Conservation (phyloP, 2,113 vertebrate species). For the Phainopepla nitens region DNA sequence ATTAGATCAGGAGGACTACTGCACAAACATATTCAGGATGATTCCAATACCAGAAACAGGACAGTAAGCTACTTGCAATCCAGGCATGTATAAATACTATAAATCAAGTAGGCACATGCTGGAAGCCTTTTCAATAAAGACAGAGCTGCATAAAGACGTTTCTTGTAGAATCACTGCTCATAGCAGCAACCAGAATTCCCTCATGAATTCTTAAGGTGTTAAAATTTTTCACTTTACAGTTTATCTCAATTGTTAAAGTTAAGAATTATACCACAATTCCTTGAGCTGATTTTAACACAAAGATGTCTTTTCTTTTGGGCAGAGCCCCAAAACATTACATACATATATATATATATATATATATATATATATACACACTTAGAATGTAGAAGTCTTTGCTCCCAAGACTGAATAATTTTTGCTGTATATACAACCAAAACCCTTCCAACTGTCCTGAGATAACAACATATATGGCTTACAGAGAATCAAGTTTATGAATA, state of each 20-base stretch:
- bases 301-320: not conserved
- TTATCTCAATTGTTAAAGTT: not conserved
- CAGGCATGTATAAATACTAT: not conserved
- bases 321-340: not conserved
- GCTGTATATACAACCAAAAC: not conserved
- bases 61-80: not conserved
- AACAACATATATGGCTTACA: not conserved
- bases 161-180: not conserved
- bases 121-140: not conserved
- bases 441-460: not conserved
- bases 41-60: not conserved
- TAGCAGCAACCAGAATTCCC: not conserved
- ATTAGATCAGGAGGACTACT: not conserved
- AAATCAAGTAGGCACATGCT: not conserved
- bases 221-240: not conserved
- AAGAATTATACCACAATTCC: not conserved
- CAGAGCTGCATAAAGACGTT: not conserved
- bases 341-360: not conserved
- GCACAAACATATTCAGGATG: not conserved
- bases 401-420: not conserved
- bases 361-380: not conserved
- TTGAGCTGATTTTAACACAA: not conserved
- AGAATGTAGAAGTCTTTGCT: not conserved
- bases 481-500: conserved; percentile 25
- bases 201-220: not conserved